Evolutionary conservation across 2,113 vertebrate genomes (phyloP), one percentile per base, ranked within the genome.

Genomic region (Strix aluco): DNA sequence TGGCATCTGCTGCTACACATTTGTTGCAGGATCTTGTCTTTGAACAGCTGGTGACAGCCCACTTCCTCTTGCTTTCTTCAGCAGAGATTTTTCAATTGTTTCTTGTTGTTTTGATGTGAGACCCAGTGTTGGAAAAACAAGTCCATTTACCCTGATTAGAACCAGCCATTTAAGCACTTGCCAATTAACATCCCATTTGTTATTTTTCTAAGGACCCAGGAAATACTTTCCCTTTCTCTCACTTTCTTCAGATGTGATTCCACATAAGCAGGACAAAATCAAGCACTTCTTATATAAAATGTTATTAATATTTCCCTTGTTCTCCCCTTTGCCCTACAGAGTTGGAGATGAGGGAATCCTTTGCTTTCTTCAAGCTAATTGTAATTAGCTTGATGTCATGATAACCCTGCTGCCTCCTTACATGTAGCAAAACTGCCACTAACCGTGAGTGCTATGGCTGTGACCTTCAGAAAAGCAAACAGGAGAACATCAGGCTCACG

Each of bases 121-220:
- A 94, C 52, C 65, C 89, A 91, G 57, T 96, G 95, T 96, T 97
- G 94, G 83, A 96, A 96, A 96, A 97, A 96, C 95, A 96, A 97
- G 84, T 47, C 86, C 86, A 79, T 95, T 92, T 95, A 92, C 89
- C 73, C 84, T 75, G 77, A 86, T 92, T 95, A 84, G 81, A 95
- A 79, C 55, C 89, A 92, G 65, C 65, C 69, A 87, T 94, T 96
- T 91, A 95, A 94, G 52, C 70, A 84, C 65, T 83, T 96, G 77
- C 72, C 86, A 92, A 67, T 96, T 89, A 96, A 86, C 62, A 69
- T 82, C 6, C 18, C 86, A 22, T 94, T 95, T 88, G 65, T 88
- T 92, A 89, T 91, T 84, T 42, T 96, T 72, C 57, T 63, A 44
- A 79, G 47, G 47, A 81, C 20, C 6, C 3, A 40, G 74, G 38